phyloP scores from a whole-genome alignment of 1,140 invertebrate species.

The Plectus sambesii region DNA sequence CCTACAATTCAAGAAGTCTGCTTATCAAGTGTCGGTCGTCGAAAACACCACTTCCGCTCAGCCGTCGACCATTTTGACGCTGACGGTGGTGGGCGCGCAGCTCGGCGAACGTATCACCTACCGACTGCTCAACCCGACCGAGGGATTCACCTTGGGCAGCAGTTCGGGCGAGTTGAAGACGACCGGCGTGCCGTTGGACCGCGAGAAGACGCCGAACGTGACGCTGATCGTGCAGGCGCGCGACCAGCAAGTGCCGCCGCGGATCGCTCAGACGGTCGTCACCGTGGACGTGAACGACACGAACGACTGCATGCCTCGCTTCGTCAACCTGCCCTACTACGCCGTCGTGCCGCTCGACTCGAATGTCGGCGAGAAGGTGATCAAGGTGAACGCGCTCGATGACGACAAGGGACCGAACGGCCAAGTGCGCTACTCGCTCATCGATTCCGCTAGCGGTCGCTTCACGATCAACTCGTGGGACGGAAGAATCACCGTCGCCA shows the following conservation, averaged over 20 bases:
- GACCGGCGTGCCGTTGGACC: constrained; percentile 11
- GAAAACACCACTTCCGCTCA: constrained; percentile 25
- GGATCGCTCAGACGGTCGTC: constrained; percentile 19
- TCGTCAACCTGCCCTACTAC: constrained; percentile 20
- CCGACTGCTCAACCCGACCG: constrained; percentile 13
- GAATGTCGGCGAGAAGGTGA: constrained; percentile 42
- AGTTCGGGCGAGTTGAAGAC: too few relatives aligned
- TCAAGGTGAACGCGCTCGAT: constrained; percentile 48
- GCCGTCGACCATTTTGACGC: constrained; percentile 10
- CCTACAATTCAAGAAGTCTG: constrained; percentile 17
- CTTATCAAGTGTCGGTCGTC: constrained; percentile 15
- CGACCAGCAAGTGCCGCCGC: background rate
- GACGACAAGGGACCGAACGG: constrained; percentile 48
- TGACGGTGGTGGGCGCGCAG: constrained; percentile 12
- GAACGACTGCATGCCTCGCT: constrained; percentile 27
- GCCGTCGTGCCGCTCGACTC: constrained; percentile 26
- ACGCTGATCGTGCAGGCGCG: constrained; percentile 12
- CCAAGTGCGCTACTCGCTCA: constrained; percentile 45
- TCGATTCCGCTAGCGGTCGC: constrained; percentile 23
- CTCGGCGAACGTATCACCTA: constrained; percentile 21
- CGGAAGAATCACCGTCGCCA: constrained; percentile 24
- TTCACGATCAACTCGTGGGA: constrained; percentile 36
- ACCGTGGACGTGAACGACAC: constrained; percentile 31
- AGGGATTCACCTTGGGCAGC: constrained; percentile 11
- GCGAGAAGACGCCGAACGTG: constrained; percentile 14